A percentile compares a stretch with the other conserved stretches of the same genome.
These are phyloP conservation scores for Hyperopisus bebe DNA, from an alignment of 2,113 vertebrate species.

Conservation along the genomic window DNA sequence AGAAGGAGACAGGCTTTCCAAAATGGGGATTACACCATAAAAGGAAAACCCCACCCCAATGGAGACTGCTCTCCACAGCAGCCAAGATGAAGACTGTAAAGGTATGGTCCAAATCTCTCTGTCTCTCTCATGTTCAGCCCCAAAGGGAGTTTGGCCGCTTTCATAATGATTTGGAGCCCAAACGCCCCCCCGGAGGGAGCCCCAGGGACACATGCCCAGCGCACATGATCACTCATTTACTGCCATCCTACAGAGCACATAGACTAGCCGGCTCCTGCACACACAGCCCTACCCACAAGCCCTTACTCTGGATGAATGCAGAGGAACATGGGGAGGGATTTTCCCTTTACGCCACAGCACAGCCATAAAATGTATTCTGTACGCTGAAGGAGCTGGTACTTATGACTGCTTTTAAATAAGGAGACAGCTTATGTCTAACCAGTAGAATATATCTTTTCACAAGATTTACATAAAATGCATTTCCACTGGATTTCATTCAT, in stretches of 20 bases:
- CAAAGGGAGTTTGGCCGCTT: not conserved
- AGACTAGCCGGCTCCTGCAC: not conserved
- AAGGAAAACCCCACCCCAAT: not conserved
- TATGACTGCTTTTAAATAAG: constrained; percentile 2
- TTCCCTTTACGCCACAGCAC: not conserved
- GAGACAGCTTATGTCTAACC: not conserved
- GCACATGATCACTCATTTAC: constrained; percentile 8
- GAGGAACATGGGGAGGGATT: not conserved
- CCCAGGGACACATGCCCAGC: not conserved
- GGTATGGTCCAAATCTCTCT: not conserved
- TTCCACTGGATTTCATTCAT: not conserved
- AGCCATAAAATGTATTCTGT: not conserved
- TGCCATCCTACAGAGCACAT: not conserved
- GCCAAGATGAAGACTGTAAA: not conserved
- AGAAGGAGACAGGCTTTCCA: not conserved
- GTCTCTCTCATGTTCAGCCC: not conserved
- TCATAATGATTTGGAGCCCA: constrained; percentile 8
- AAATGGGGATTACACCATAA: not conserved
- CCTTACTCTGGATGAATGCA: not conserved
- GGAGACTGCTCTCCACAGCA: not conserved
- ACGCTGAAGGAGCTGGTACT: not conserved
- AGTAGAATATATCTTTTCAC: not conserved
- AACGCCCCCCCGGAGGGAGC: not conserved
- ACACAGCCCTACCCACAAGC: not conserved
- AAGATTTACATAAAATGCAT: not conserved